phyloP scores from a whole-genome alignment of 2,113 vertebrate species.

The Bufo bufo region DNA sequence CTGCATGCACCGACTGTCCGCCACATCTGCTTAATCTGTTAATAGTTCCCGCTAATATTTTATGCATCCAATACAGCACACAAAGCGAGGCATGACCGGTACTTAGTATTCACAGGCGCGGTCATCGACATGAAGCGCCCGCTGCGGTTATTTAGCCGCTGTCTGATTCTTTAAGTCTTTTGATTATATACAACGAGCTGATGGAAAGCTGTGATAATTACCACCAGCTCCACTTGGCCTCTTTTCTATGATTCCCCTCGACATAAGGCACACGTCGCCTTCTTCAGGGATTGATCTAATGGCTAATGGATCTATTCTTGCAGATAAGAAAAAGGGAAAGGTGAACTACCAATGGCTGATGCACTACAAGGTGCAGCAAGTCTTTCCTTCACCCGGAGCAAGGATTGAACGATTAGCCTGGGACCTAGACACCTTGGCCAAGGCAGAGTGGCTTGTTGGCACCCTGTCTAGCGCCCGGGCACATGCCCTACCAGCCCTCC shows the following conservation, averaged over 20 bases:
- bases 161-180: slow-evolving; percentile 28
- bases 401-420: too few species aligned
- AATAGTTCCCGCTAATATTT: slow-evolving; percentile 32
- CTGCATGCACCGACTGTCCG: background rate
- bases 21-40: slow-evolving; percentile 10
- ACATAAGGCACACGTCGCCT: background rate
- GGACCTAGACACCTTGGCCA: background rate
- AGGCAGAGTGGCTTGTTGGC: background rate
- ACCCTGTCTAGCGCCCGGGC: background rate
- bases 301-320: too few species aligned
- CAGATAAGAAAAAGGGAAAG: background rate
- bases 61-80: slow-evolving; percentile 32
- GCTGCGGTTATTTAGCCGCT: slow-evolving; percentile 1
- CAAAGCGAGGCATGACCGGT: background rate
- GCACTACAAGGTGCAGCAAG: background rate
- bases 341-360: too few species aligned
- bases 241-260: background rate
- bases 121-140: background rate
- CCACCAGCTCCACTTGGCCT: background rate
- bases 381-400: background rate
- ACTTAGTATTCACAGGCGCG: slow-evolving; percentile 22
- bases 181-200: slow-evolving; percentile 23
- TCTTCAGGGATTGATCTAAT: background rate
- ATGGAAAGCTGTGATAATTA: slow-evolving; percentile 30
- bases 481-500: background rate